Percentiles rank a stretch among this genome's conserved stretches.
Conservation (phyloP, 1,140 invertebrate genomes). For the Trichonephila clavata region DNA sequence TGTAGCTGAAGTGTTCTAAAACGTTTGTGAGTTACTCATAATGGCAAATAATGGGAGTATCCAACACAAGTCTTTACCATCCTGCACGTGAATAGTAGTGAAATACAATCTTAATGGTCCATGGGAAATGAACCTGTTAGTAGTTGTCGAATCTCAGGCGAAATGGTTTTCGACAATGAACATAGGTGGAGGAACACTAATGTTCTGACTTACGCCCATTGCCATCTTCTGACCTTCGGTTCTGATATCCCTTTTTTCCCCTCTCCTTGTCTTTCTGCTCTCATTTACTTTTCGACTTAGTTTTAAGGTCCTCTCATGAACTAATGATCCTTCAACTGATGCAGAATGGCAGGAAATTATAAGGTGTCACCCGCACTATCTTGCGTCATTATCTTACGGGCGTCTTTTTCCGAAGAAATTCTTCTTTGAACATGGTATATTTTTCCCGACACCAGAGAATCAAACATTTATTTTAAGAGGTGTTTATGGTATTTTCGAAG, state of each 20-base stretch:
- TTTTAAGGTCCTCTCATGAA: conserved; percentile 28
- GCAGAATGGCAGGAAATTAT: conserved; percentile 68
- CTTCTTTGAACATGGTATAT: neutral
- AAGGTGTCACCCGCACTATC: conserved; percentile 68
- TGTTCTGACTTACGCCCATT: conserved; percentile 64
- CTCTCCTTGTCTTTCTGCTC: conserved; percentile 31
- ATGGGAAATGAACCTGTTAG: neutral
- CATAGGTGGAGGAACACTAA: conserved; percentile 50
- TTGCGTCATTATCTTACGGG: conserved; percentile 53
- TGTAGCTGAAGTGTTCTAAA: neutral
- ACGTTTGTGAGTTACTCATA: neutral
- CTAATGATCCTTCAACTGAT: conserved; percentile 61
- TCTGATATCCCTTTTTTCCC: conserved; percentile 3
- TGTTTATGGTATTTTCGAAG: neutral
- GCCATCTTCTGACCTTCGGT: conserved; percentile 59
- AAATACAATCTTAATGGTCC: conserved; percentile 33
- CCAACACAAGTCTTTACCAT: neutral
- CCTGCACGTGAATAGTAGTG: neutral
- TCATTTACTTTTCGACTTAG: conserved; percentile 54
- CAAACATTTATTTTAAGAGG: conserved; percentile 54
- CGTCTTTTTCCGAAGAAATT: conserved; percentile 6
- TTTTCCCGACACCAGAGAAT: neutral
- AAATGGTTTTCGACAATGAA: conserved; percentile 48
- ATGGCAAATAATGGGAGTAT: conserved; percentile 21
- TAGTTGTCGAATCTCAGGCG: neutral